A percentile compares a stretch with the other conserved stretches of the same genome.
Conservation (phyloP, 92 coral and sea anemone genomes). For the Zoanthus sociatus region DNA sequence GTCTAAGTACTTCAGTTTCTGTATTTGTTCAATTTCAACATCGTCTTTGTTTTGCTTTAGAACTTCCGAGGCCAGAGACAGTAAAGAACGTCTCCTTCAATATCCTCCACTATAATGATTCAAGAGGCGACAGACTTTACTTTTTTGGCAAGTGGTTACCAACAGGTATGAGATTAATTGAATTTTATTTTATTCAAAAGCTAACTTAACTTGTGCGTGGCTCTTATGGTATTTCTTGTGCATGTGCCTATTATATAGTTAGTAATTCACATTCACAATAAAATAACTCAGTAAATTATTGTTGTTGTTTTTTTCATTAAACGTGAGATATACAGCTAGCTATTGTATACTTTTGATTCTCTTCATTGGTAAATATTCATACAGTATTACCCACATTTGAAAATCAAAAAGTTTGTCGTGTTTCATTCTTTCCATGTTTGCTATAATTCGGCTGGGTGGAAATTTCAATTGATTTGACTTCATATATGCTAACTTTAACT, state of each 20-base stretch:
- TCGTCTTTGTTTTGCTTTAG: neutral
- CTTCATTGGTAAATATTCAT: too few species aligned
- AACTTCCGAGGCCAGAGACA: conserved; percentile 4
- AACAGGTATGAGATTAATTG: neutral
- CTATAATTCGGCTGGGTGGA: too few species aligned
- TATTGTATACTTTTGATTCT: too few species aligned
- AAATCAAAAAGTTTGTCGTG: too few species aligned
- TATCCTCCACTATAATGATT: conserved; percentile 2
- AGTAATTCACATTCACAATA: too few species aligned
- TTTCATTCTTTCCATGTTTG: too few species aligned
- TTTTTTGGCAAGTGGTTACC: conserved; percentile 29
- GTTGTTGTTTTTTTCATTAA: too few species aligned
- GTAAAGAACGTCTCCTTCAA: conserved; percentile 15
- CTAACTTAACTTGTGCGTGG: neutral
- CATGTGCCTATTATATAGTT: neutral
- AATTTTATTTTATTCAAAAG: too few species aligned
- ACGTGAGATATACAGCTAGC: too few species aligned
- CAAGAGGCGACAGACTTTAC: conserved; percentile 6
- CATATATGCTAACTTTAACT: too few species aligned
- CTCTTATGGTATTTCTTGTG: neutral
- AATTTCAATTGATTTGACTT: neutral
- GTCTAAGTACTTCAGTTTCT: neutral
- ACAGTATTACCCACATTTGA: too few species aligned
- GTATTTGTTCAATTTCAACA: neutral
- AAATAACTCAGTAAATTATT: too few species aligned